Evolutionary conservation across 1,140 invertebrate species (phyloP).

Genomic region (Neotoxoptera formosana): DNA sequence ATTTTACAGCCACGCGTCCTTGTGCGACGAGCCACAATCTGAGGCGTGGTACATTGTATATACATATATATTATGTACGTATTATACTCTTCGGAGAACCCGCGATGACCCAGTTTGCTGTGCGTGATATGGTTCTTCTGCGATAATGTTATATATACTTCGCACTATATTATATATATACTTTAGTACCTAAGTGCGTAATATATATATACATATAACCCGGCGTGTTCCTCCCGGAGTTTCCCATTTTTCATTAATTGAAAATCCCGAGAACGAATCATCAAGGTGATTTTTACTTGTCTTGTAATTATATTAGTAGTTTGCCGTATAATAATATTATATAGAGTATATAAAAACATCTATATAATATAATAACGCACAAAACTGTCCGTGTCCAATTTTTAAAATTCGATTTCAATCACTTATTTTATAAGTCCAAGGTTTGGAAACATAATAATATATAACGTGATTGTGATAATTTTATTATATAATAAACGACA

Average conservation of each 20-base stretch:
- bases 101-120: conserved; percentile 3
- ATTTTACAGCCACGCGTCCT: conserved; percentile 1
- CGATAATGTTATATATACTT: background rate
- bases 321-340: background rate
- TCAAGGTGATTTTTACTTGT: background rate
- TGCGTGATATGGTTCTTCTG: background rate
- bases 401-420: background rate
- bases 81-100: background rate
- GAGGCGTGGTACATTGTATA: background rate
- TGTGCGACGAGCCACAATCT: background rate
- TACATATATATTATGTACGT: background rate
- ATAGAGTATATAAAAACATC: background rate
- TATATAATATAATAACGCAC: background rate
- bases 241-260: background rate
- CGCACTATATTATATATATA: background rate
- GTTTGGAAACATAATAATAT: background rate
- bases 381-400: background rate
- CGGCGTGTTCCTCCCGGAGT: background rate
- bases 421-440: background rate
- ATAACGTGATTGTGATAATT: background rate
- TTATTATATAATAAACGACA: background rate
- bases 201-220: background rate
- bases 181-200: no score
- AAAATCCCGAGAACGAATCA: background rate
- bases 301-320: background rate